Evolutionary conservation across 2,888 invertebrate species (phyloP).

Genomic region (Phyllotreta cruciferae): DNA sequence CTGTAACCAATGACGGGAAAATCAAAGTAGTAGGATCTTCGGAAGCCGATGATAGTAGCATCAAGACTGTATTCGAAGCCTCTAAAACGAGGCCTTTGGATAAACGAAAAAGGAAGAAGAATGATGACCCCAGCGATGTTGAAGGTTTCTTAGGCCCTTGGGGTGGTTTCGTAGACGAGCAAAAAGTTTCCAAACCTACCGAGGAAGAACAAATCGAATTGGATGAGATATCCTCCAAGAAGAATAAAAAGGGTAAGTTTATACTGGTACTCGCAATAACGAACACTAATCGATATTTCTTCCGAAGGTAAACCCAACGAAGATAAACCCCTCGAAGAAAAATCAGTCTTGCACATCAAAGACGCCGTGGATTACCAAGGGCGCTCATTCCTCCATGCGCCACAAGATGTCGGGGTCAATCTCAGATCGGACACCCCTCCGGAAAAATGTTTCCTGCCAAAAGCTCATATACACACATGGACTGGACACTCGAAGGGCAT

Average conservation of each 20-base stretch:
- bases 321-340: constrained; percentile 93
- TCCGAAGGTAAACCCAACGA: constrained; percentile 73
- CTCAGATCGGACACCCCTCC: constrained; percentile 87
- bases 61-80: constrained; percentile 89
- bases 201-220: constrained; percentile 94
- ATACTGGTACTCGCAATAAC: neutral
- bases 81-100: constrained; percentile 73
- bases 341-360: constrained; percentile 90
- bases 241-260: constrained; percentile 77
- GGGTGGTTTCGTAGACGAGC: constrained; percentile 93
- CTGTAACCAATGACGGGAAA: constrained; percentile 68
- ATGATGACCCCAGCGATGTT: constrained; percentile 89
- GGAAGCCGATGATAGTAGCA: constrained; percentile 63
- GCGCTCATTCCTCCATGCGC: constrained; percentile 90
- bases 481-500: constrained; percentile 97
- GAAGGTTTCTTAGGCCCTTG: constrained; percentile 97
- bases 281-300: neutral
- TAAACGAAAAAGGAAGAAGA: constrained; percentile 80
- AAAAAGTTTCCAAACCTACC: constrained; percentile 85
- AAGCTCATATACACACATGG: constrained; percentile 96
- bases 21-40: constrained; percentile 67
- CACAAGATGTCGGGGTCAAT: constrained; percentile 92
- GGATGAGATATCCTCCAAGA: constrained; percentile 91
- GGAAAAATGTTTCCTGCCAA: constrained; percentile 94
- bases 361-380: constrained; percentile 96